Conservation (phyloP, 1,140 invertebrate genomes). For the Zaprionus nigranus region DNA sequence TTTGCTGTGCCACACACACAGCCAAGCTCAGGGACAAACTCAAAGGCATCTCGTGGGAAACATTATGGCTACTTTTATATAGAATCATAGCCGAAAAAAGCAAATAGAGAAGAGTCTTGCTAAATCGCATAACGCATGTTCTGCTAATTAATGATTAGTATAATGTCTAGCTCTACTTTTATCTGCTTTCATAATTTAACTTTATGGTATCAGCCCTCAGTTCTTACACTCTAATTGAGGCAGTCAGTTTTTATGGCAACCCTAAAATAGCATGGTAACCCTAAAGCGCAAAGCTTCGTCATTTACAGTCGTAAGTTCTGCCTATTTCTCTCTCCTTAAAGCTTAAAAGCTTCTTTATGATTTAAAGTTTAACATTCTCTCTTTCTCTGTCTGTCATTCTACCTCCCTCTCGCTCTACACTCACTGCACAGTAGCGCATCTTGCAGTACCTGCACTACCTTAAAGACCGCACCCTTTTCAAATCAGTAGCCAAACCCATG, state of each 20-base stretch:
- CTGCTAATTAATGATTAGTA: constrained; percentile 38
- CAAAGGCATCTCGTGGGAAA: constrained; percentile 43
- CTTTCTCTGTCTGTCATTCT: background rate
- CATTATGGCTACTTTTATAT: constrained; percentile 35
- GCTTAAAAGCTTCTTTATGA: background rate
- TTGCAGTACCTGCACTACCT: background rate
- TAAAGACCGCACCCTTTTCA: constrained; percentile 37
- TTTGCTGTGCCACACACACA: too few species aligned
- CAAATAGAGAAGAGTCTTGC: constrained; percentile 11
- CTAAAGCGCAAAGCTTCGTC: background rate
- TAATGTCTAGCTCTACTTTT: constrained; percentile 9
- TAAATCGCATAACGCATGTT: constrained; percentile 38
- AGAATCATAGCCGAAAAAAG: constrained; percentile 19
- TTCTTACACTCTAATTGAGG: background rate
- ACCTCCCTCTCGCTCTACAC: background rate
- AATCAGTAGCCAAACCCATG: constrained; percentile 43
- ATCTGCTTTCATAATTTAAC: constrained; percentile 1
- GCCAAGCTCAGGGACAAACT: too few species aligned
- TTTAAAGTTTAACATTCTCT: background rate
- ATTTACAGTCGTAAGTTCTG: too few species aligned
- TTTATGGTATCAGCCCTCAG: constrained; percentile 1
- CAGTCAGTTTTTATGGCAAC: background rate
- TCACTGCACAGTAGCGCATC: constrained; percentile 1
- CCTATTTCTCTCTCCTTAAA: background rate
- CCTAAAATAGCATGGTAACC: background rate